Conservation (phyloP, 2,113 vertebrate genomes). For the Hippocampus abdominalis region DNA sequence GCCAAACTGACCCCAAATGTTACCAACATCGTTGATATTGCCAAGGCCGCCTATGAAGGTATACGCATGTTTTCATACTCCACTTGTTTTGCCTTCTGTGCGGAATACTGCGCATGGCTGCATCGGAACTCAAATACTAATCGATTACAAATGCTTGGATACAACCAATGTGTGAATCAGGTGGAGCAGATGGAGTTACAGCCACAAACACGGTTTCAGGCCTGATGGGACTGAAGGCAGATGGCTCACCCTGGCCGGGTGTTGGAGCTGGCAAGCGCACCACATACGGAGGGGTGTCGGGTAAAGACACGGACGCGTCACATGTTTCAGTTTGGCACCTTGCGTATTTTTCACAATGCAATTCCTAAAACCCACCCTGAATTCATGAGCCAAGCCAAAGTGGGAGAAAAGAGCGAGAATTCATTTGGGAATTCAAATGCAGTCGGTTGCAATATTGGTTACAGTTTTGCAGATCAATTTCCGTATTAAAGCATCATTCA, state of each 20-base stretch:
- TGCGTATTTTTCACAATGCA: background rate
- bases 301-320: constrained; percentile 49
- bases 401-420: background rate
- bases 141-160: too few species aligned
- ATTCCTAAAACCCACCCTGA: background rate
- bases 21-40: constrained; percentile 87
- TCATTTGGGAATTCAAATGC: background rate
- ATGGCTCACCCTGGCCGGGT: constrained; percentile 86
- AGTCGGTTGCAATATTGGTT: background rate
- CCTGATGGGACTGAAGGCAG: constrained; percentile 84
- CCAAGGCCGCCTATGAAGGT: constrained; percentile 87
- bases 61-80: background rate
- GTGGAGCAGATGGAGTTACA: constrained; percentile 88
- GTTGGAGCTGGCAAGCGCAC: constrained; percentile 79
- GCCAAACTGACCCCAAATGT: constrained; percentile 97
- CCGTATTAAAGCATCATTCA: background rate
- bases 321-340: background rate
- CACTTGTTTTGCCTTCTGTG: background rate
- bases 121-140: background rate
- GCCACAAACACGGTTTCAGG: constrained; percentile 94
- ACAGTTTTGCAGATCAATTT: background rate
- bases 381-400: background rate
- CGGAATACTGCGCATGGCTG: background rate
- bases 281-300: constrained; percentile 89
- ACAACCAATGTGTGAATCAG: constrained; percentile 55